Evolutionary conservation across 1,140 invertebrate genomes (phyloP), one percentile per base, ranked within the genome.

Genomic region (Musca domestica): DNA sequence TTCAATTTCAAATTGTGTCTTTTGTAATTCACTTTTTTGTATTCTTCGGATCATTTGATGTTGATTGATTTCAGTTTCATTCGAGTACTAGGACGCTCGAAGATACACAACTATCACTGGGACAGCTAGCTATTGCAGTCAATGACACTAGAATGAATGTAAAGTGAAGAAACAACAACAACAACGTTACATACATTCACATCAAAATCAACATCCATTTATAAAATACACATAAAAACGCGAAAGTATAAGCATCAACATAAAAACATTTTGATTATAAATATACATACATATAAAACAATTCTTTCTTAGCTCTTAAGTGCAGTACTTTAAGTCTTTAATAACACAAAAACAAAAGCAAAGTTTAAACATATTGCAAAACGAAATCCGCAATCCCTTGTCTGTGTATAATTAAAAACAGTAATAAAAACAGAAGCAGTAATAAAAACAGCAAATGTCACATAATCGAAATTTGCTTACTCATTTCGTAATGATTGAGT

Each of bases 191-290:
- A 41, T 41, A 41, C 34, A 41, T 10, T 47, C 15, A 66, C 25
- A 47, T 51, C 5, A 27, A 22, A 52, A 66, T n/a, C 34, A 41
- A 61, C 56, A 61, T 61, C 27, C 56, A 34, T 61, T 34, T 30
- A 58, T 58, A 30, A 58, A 30, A 34, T 30, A 61, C 56, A 61
- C 52, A 58, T 25, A 51, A 23, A 58, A 23, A 27, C 54, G n/a
- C 27, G 19, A 61, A 61, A 61, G 27, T 61, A 61, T 61, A 61
- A 61, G 56, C 56, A 61, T 61, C 56, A 61, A 61, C 56, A 61
- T 61, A 61, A 61, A 61, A 58, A 61, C 56, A 61, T 61, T 30
- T 61, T 61, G 56, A 61, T 61, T 61, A 61, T 54, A 54, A 54
- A 54, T 54, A 54, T 61, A 61, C 34, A 41, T 41, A 41, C 34